Conservation (phyloP, 2,888 invertebrate genomes). For the Coronaproctus castanopsis region DNA sequence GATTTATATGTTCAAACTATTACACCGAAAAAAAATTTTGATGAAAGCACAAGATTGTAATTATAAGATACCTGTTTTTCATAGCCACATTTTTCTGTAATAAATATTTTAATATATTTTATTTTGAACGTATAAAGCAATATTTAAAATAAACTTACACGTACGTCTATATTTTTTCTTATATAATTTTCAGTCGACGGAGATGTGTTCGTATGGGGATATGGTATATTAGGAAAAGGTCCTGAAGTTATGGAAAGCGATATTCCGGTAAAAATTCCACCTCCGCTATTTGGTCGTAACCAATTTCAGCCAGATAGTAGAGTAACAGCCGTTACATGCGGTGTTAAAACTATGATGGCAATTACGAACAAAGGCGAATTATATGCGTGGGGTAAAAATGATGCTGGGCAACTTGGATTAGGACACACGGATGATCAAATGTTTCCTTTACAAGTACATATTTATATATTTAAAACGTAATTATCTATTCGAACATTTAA, state of each 20-base stretch:
- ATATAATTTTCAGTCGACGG: too few species aligned
- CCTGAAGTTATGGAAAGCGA: conserved; percentile 46
- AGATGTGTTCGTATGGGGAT: conserved; percentile 82
- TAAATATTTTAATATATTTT: too few species aligned
- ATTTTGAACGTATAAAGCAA: too few species aligned
- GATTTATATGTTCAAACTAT: too few species aligned
- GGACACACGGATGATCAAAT: conserved; percentile 60
- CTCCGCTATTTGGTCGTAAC: conserved; percentile 64
- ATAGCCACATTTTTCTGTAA: too few species aligned
- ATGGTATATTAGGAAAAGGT: conserved; percentile 73
- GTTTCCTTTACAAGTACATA: conserved; percentile 59
- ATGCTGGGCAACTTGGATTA: conserved; percentile 61
- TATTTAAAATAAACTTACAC: too few species aligned
- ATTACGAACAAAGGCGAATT: conserved; percentile 63
- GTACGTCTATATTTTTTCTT: not conserved
- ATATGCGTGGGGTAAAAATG: conserved; percentile 82
- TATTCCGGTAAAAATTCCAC: conserved; percentile 51
- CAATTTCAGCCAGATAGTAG: conserved; percentile 50
- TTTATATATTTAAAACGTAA: not conserved
- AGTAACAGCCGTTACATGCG: conserved; percentile 46
- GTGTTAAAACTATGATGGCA: conserved; percentile 59
- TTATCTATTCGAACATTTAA: not conserved
- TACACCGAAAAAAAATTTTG: too few species aligned
- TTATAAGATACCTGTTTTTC: too few species aligned
- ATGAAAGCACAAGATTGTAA: too few species aligned